Conservation (phyloP, 2,797 vertebrate species). For the Pantherophis vulpinus region DNA sequence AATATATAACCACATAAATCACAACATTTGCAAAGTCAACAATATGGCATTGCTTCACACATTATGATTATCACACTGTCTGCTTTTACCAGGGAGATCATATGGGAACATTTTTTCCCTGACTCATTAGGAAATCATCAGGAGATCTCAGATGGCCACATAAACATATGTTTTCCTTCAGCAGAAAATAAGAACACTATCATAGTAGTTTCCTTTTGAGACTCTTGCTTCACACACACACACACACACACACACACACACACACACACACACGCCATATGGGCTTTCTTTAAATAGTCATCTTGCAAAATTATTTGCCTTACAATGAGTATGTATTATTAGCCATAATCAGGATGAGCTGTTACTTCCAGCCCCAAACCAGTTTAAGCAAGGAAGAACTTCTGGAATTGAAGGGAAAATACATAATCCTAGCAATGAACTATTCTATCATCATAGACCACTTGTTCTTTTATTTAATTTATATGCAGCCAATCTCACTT, state of each 20-base stretch:
- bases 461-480: neutral
- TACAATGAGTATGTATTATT: neutral
- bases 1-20: slow-evolving; percentile 30
- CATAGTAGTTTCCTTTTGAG: neutral
- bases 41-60: neutral
- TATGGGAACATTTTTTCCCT: neutral
- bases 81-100: neutral
- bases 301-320: neutral
- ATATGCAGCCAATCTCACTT: neutral
- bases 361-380: neutral
- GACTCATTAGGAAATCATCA: neutral
- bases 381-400: neutral
- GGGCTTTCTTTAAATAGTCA: neutral
- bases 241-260: too few relatives aligned
- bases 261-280: neutral
- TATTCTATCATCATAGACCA: neutral
- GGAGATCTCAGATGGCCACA: neutral
- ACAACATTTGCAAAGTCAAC: neutral
- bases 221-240: neutral
- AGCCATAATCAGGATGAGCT: neutral
- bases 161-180: neutral
- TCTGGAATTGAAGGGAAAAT: neutral
- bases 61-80: neutral
- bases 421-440: neutral
- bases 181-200: neutral